Evolutionary conservation across 1,140 invertebrate species (phyloP).

Genomic region (Galleria mellonella): DNA sequence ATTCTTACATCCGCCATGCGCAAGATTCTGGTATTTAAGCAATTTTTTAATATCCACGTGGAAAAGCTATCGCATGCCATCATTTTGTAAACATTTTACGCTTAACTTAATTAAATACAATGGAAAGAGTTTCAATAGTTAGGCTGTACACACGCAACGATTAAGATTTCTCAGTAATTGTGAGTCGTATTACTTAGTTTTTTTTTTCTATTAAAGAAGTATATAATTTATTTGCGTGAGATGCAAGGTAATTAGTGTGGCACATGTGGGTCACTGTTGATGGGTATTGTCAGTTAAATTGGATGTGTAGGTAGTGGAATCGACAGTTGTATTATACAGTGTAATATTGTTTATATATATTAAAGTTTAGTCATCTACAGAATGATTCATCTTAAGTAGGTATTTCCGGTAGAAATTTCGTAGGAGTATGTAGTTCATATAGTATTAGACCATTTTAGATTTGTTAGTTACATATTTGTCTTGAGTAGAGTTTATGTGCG

Average conservation of each 20-base stretch:
- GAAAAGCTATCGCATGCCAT: slow-evolving; percentile 1
- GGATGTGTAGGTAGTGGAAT: neutral
- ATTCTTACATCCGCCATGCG: no score
- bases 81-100: slow-evolving; percentile 9
- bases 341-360: neutral
- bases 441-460: neutral
- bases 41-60: slow-evolving; percentile 2
- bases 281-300: neutral
- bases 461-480: neutral
- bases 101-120: slow-evolving; percentile 13
- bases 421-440: slow-evolving; percentile 2
- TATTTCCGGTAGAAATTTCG: slow-evolving; percentile 8
- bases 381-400: neutral
- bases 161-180: neutral
- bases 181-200: neutral
- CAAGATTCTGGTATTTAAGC: no score
- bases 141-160: slow-evolving; percentile 13
- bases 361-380: neutral
- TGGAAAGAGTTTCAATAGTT: slow-evolving; percentile 15
- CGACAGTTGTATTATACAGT: neutral
- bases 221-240: neutral
- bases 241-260: neutral
- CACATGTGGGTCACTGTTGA: neutral
- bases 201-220: no score
- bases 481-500: neutral